phyloP scores from a whole-genome alignment of 2,797 vertebrate genomes.

The Diplodus puntazzo region DNA sequence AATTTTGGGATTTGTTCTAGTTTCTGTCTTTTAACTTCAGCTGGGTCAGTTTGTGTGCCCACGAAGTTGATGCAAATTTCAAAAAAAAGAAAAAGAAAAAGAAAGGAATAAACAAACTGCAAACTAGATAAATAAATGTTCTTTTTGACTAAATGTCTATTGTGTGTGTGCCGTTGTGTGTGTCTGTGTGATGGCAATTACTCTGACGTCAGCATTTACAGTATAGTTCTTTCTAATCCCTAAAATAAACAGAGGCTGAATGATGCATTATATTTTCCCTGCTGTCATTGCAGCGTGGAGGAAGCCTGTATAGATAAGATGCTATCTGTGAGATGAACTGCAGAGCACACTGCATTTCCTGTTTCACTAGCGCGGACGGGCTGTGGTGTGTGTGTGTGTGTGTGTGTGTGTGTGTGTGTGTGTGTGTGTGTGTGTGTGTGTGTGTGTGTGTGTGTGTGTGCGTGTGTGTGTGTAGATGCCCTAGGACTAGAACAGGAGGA shows the following conservation, averaged over 20 bases:
- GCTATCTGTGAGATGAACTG: constrained; percentile 63
- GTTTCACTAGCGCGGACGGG: constrained; percentile 22
- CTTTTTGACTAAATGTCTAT: not conserved
- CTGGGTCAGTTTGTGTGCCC: not conserved
- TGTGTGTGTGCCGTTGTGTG: constrained; percentile 26
- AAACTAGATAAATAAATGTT: not conserved
- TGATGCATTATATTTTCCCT: constrained; percentile 42
- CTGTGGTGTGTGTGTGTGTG: not conserved
- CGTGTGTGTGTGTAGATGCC: not conserved
- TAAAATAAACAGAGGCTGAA: constrained; percentile 50
- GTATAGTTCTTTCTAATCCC: constrained; percentile 51
- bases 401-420: constrained; percentile 1
- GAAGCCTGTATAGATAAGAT: constrained; percentile 72
- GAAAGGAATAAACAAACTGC: not conserved
- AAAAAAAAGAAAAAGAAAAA: no score
- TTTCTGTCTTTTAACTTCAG: not conserved
- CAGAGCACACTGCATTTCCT: constrained; percentile 53
- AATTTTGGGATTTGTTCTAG: not conserved
- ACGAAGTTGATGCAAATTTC: not conserved
- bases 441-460: constrained; percentile 4
- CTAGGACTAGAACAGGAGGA: not conserved
- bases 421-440: not conserved
- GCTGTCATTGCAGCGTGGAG: constrained; percentile 49
- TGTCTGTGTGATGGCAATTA: constrained; percentile 29
- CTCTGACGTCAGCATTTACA: constrained; percentile 40